Evolutionary conservation across 2,797 vertebrate genomes (phyloP), one percentile per base, ranked within the genome.

Genomic region (Aplochiton taeniatus): DNA sequence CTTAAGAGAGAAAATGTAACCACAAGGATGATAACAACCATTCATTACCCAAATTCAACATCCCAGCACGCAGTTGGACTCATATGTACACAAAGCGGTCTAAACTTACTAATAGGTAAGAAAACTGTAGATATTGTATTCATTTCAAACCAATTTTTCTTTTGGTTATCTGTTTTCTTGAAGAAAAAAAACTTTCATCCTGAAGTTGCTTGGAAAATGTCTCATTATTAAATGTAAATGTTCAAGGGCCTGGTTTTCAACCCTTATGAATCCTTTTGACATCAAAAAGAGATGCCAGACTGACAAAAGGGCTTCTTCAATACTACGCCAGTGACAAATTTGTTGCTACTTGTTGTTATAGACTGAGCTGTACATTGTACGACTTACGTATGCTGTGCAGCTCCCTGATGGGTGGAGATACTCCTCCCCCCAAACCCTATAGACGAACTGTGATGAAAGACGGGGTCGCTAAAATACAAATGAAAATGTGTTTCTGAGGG

Each of bases 281-380:
- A 67, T 82, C 64, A 44, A 66, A 65, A 70, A 60, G 58, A 48
- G 65, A 70, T 81, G 76, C 73, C 74, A 65, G 46, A 61, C 11
- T 76, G 80, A 82, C 67, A 80, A 83, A 90, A 91, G 89, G 90
- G 87, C 88, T 91, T 87, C 72, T 71, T 77, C 70, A 31, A 31
- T 31, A 31, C 31, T 31, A 6, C 31, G 31, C 31, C 31, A 31
- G 31, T 31, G 31, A 31, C 31, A 31, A 31, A 31, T 31, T 3
- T 31, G 31, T 31, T 2, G 31, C 3, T 31, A 31, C 2, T 31
- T 31, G 31, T 31, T 31, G 2, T 31, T 6, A 31, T 31, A 31
- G 10, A 41, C 9, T 75, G 66, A 58, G 63, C 59, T 66, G 72
- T 65, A 59, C 52, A 45, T 54, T 65, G 48, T 58, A n/a, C 56